Conservation (phyloP, 2,113 vertebrate species). For the Halichoerus grypus region DNA sequence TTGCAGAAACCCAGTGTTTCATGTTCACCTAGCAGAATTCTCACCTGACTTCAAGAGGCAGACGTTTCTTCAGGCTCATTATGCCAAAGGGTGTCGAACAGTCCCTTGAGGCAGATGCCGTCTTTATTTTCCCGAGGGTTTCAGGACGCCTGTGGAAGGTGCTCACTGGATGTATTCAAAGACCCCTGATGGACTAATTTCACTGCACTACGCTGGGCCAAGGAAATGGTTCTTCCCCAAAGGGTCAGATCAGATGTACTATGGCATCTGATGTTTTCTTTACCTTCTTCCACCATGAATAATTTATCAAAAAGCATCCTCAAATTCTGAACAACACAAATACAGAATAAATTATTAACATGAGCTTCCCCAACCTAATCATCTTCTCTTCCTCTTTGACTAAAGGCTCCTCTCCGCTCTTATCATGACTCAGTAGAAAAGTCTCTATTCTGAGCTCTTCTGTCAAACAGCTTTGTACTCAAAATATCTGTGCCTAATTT, state of each 20-base stretch:
- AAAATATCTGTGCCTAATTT: background rate
- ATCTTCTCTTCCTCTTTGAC: slow-evolving; percentile 44
- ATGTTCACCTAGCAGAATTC: background rate
- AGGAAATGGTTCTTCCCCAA: slow-evolving; percentile 65
- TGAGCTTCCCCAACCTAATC: slow-evolving; percentile 53
- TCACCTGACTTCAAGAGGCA: background rate
- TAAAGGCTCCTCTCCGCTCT: background rate
- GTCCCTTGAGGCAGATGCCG: background rate
- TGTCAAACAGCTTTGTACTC: background rate
- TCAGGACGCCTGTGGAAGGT: background rate
- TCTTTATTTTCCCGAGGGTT: background rate
- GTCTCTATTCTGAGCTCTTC: slow-evolving; percentile 18
- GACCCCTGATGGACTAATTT: slow-evolving; percentile 45
- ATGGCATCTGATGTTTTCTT: slow-evolving; percentile 56
- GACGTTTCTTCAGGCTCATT: background rate
- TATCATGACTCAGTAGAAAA: slow-evolving; percentile 57
- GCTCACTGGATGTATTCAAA: background rate
- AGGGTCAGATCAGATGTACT: slow-evolving; percentile 53
- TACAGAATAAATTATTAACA: slow-evolving; percentile 83
- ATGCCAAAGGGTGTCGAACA: background rate
- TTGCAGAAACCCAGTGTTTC: background rate
- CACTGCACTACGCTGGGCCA: background rate
- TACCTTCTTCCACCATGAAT: slow-evolving; percentile 77
- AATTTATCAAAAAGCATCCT: slow-evolving; percentile 81
- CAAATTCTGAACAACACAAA: slow-evolving; percentile 79